Evolutionary conservation across 2,797 vertebrate genomes (phyloP), one percentile per base, ranked within the genome.

Genomic region (Apogon talboti): DNA sequence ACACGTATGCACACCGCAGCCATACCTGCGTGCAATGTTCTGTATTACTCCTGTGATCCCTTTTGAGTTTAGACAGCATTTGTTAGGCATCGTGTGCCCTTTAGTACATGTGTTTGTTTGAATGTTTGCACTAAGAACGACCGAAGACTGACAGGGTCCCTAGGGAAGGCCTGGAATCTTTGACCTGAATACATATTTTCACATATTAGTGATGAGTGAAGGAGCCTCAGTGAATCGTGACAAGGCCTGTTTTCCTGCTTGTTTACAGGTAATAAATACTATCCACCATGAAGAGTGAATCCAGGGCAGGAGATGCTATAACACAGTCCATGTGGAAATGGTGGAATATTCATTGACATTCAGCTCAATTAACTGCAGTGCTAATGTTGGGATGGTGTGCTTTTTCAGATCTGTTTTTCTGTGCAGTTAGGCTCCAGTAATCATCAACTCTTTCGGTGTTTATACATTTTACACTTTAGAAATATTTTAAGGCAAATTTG

Each of bases 131-230:
- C 73, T 80, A 61, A 85, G 76, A 55, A 72, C 70, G 72, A 61
- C 72, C 60, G 82, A 73, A 74, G 83, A 80, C 82, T 81, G 84
- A 81, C 76, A 58, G 76, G 66, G 75, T 85, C 84, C 88, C 82
- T 11, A 35, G 89, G 88, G 89, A 81, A 70, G 83, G 77, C 55
- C 77, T 81, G 62, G 81, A 89, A 84, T 80, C 78, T 86, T 88
- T 91, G 88, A 92, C 83, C 91, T 85, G 84, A 89, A 92, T 88
- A 87, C 88, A 90, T 91, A 92, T 89, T 89, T 91, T 88, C 82
- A 78, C 86, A 82, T 84, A 88, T 91, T 89, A 88, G 85, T 66
- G 75, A 79, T 81, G 82, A 85, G 83, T 83, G 80, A 90, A 73
- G 69, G 79, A 87, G 85, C 73, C 76, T 81, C 74, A 78, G 77